Conservation (phyloP, 2,888 invertebrate genomes). For the Hyles lineata region DNA sequence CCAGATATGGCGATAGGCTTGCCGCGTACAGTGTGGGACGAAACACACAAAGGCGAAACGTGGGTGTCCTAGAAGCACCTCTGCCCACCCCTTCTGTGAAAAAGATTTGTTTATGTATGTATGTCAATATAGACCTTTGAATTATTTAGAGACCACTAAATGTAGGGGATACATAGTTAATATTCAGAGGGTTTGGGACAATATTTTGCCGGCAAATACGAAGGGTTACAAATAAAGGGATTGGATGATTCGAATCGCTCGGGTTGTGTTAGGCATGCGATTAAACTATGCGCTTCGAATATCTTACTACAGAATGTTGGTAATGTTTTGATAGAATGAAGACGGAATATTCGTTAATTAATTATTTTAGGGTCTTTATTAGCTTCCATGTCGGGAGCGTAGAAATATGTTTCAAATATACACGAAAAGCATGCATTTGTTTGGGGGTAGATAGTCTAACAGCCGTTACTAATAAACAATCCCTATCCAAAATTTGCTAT, state of each 20-base stretch:
- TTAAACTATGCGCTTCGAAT: constrained; percentile 39
- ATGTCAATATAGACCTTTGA: constrained; percentile 67
- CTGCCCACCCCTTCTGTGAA: no score
- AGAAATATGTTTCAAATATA: no score
- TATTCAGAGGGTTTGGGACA: constrained; percentile 73
- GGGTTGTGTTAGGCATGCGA: constrained; percentile 47
- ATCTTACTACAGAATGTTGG: constrained; percentile 16
- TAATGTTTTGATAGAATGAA: constrained; percentile 9
- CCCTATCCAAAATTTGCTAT: no score
- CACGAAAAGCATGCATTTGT: no score
- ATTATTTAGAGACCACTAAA: constrained; percentile 78
- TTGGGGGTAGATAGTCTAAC: no score
- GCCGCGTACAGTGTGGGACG: no score
- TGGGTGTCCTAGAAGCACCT: no score
- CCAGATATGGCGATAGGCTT: no score
- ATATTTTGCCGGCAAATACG: constrained; percentile 71
- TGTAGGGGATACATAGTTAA: constrained; percentile 72
- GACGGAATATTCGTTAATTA: constrained; percentile 19
- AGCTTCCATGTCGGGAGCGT: neutral
- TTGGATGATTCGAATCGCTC: constrained; percentile 64
- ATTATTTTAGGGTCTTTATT: constrained; percentile 1
- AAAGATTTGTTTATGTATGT: no score
- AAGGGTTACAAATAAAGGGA: constrained; percentile 64
- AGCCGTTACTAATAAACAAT: no score
- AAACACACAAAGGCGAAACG: no score